Percentiles rank a stretch among this genome's conserved stretches.
These are phyloP conservation scores for Tetrao urogallus DNA, from an alignment of 2,113 vertebrate genomes.

Conservation along the genomic window DNA sequence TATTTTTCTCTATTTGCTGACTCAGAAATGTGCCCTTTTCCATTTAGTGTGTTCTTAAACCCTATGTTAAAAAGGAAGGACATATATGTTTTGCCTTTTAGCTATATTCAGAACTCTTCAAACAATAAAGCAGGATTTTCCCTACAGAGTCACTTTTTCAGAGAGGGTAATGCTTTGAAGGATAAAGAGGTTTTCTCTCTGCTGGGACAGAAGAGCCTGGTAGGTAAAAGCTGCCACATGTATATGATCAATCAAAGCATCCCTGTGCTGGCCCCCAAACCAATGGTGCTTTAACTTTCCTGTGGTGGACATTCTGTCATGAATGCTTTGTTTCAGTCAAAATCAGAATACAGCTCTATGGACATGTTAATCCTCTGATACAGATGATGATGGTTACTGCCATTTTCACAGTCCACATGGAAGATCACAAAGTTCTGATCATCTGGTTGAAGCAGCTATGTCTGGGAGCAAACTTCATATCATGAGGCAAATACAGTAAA, in stretches of 20 bases:
- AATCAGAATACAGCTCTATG: background rate
- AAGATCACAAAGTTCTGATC: background rate
- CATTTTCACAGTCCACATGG: background rate
- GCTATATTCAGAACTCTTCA: conserved; percentile 39
- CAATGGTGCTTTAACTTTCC: background rate
- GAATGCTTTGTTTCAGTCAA: conserved; percentile 20
- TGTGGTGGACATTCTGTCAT: background rate
- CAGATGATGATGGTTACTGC: background rate
- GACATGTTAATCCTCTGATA: background rate
- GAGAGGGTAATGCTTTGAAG: conserved; percentile 26
- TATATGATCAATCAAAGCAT: background rate
- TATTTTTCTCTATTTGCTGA: background rate
- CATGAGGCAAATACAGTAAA: background rate
- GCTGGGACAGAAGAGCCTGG: background rate
- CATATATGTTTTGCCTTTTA: conserved; percentile 41
- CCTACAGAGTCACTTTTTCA: conserved; percentile 5
- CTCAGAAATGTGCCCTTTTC: conserved; percentile 16
- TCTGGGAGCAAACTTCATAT: background rate
- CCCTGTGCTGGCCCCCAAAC: background rate
- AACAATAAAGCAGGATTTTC: conserved; percentile 7
- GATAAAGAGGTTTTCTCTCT: conserved; percentile 49
- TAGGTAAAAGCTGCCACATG: background rate
- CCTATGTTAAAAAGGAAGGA: background rate
- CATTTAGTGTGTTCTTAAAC: background rate
- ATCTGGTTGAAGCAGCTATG: background rate